Conservation (phyloP, 2,113 vertebrate species). For the Scomber japonicus region DNA sequence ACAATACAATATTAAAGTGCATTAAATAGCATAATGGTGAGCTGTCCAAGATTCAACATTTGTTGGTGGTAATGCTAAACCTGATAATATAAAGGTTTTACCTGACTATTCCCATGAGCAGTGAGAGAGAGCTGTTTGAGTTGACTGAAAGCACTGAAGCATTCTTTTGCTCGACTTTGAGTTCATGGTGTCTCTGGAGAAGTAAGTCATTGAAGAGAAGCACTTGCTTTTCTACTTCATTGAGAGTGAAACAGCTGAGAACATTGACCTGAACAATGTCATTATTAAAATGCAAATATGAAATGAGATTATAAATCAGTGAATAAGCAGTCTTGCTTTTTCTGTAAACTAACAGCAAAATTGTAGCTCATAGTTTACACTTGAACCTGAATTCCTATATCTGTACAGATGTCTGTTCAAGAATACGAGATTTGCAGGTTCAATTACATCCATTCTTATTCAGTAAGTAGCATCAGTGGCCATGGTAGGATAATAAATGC, state of each 20-base stretch:
- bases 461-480: constrained; percentile 37
- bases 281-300: background rate
- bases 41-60: background rate
- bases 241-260: constrained; percentile 19
- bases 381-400: background rate
- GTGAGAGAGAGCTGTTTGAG: background rate
- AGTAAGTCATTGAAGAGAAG: constrained; percentile 16
- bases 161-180: constrained; percentile 23
- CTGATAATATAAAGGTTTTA: constrained; percentile 25
- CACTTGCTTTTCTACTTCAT: constrained; percentile 2
- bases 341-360: background rate
- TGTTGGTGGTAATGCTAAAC: constrained; percentile 14
- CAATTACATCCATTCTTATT: background rate
- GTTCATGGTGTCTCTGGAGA: constrained; percentile 21
- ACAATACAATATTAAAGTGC: background rate
- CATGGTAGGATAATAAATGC: constrained; percentile 13
- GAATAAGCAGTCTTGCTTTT: background rate
- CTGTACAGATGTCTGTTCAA: constrained; percentile 17
- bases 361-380: background rate
- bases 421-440: constrained; percentile 27
- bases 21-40: background rate
- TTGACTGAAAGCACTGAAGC: constrained; percentile 17
- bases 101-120: constrained; percentile 37
- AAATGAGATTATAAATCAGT: background rate
- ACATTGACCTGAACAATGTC: constrained; percentile 10